Evolutionary conservation across 2,113 vertebrate genomes (phyloP).

Genomic region (Castor canadensis): DNA sequence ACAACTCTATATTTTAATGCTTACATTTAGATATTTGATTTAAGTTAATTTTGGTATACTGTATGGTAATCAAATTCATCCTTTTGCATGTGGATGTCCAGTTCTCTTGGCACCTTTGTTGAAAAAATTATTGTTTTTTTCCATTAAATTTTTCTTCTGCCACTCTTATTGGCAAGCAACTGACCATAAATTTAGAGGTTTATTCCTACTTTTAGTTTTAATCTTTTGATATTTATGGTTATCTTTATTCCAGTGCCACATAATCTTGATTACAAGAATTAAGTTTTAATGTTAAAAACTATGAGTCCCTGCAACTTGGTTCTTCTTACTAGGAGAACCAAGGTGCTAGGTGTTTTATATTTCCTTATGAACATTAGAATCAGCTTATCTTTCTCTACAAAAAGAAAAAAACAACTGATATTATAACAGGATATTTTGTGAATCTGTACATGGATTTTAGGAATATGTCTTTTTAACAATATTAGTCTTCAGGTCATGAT

Average conservation of each 20-base stretch:
- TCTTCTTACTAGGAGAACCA: too few relatives aligned
- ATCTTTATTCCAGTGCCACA: background rate
- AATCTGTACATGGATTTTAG: background rate
- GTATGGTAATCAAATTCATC: background rate
- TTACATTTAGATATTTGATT: slow-evolving; percentile 13
- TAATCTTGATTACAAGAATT: background rate
- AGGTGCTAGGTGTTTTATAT: background rate
- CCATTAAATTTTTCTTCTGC: background rate
- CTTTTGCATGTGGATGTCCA: background rate
- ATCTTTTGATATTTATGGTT: background rate
- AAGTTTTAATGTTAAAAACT: background rate
- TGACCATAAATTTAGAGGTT: background rate
- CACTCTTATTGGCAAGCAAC: background rate
- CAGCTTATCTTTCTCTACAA: background rate
- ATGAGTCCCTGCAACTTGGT: background rate
- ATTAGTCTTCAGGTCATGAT: background rate
- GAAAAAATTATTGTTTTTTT: background rate
- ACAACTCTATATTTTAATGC: background rate
- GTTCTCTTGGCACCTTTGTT: background rate
- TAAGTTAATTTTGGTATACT: background rate
- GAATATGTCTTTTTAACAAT: background rate
- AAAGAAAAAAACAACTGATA: background rate
- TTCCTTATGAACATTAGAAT: background rate
- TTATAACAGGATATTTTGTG: background rate
- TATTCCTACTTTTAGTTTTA: slow-evolving; percentile 21